Conservation (phyloP, 2,888 invertebrate genomes). For the Nemoura dubitans region DNA sequence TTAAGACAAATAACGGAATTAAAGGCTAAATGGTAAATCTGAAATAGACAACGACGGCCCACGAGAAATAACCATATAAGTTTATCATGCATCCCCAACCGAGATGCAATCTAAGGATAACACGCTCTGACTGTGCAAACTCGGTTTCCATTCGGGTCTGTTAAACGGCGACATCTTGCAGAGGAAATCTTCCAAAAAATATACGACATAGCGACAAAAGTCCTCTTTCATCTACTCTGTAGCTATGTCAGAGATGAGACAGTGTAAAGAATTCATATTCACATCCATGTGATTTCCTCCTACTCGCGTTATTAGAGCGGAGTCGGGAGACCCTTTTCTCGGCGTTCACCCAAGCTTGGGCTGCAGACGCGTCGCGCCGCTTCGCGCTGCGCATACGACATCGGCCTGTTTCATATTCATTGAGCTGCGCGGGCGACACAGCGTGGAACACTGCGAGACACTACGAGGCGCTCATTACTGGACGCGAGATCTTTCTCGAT, state of each 20-base stretch:
- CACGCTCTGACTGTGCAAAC: neutral
- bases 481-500: neutral
- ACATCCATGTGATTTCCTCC: conserved; percentile 21
- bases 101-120: neutral
- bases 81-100: neutral
- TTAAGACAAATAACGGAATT: neutral
- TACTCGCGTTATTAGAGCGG: conserved; percentile 17
- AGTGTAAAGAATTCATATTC: conserved; percentile 23
- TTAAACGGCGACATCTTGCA: neutral
- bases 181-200: neutral
- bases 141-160: neutral
- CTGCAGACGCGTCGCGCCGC: neutral
- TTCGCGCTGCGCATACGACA: neutral
- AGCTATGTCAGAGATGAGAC: conserved; percentile 8
- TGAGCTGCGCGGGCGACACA: neutral
- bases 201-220: neutral
- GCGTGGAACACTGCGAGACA: neutral
- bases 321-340: neutral
- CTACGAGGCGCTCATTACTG: neutral
- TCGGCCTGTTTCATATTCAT: neutral
- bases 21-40: neutral
- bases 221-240: conserved; percentile 21
- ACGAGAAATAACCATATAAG: neutral
- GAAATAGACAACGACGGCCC: neutral
- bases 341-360: neutral